Base-by-base conservation (phyloP, 2,888 invertebrate genomes). In the Drosophila prolongata region DNA sequence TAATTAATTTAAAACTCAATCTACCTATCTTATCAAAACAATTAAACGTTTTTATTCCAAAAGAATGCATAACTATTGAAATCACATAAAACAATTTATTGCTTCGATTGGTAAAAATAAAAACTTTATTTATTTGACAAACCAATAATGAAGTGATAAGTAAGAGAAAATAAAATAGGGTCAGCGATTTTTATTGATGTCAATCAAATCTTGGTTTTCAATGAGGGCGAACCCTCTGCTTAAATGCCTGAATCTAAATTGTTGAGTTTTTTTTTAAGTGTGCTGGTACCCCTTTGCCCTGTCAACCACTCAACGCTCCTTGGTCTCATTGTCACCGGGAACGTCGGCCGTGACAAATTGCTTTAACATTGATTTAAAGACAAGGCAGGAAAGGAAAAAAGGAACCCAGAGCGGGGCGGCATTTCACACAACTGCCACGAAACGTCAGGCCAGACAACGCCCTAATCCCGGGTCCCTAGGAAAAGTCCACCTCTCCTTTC, bases 301-400 rank as follows among this genome's bases (percentile, higher is more conserved):
- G 71, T 42, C 64, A 68, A 68, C 76, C 77, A 79, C 72, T 77
- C 66, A 69, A 57, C 54, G 42, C 67, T 65, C 52, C 61, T 43
- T 43, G 69, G 59, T 50, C 65, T 80, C 74, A 79, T 86, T 82
- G 84, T 84, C 81, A 75, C 81, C 75, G 77, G 69, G 76, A 64
- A 64, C 54, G 66, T 55, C 37, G 81, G 83, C 79, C 84, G 84
- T 84, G 86, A 86, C 83, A 84, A 86, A 84, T 84, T 85, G 81
- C 81, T 82, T 82, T 82, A 84, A 81, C 85, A 82, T 86, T 84
- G 83, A 83, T 84, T 84, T 86, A 84, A 84, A 86, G 86, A 83
- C 86, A 83, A 79, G 77, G 72, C 64, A 53, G 47, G 52, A 10
- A 40, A 38, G 14, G 30, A 37, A 54, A 40, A 55, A 67, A 14